A percentile compares a stretch with the other conserved stretches of the same genome.
These are phyloP conservation scores for Myzus persicae DNA, from an alignment of 1,140 invertebrate species.

Conservation along the genomic window DNA sequence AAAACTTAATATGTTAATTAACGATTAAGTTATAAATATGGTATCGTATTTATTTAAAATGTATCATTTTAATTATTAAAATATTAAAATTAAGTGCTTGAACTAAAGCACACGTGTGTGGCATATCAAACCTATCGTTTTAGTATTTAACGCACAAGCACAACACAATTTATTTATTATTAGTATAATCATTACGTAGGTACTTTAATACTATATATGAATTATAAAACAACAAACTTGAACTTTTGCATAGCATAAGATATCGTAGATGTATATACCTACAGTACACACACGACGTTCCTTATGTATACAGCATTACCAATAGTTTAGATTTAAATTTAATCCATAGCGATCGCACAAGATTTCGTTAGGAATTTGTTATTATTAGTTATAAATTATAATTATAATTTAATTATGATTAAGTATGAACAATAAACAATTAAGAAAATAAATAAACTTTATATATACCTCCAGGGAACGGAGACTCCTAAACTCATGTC, in stretches of 20 bases:
- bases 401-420: background rate
- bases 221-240: background rate
- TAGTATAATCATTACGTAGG: background rate
- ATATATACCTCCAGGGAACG: slow-evolving; percentile 39
- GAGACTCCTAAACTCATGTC: slow-evolving; percentile 49
- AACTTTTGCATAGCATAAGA: background rate
- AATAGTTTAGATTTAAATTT: background rate
- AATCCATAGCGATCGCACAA: background rate
- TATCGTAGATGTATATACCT: background rate
- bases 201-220: background rate
- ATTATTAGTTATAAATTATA: slow-evolving; percentile 32
- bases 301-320: background rate
- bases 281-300: background rate
- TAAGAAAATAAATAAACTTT: background rate
- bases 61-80: background rate
- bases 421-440: background rate
- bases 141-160: background rate
- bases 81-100: background rate
- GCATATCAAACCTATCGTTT: background rate
- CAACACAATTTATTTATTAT: background rate
- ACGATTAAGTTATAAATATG: background rate
- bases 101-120: background rate
- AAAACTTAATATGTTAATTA: background rate
- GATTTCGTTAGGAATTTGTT: background rate
- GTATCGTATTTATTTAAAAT: background rate